Evolutionary conservation across 2,797 vertebrate genomes (phyloP), one percentile per base, ranked within the genome.

Genomic region (Ammospiza maritima): DNA sequence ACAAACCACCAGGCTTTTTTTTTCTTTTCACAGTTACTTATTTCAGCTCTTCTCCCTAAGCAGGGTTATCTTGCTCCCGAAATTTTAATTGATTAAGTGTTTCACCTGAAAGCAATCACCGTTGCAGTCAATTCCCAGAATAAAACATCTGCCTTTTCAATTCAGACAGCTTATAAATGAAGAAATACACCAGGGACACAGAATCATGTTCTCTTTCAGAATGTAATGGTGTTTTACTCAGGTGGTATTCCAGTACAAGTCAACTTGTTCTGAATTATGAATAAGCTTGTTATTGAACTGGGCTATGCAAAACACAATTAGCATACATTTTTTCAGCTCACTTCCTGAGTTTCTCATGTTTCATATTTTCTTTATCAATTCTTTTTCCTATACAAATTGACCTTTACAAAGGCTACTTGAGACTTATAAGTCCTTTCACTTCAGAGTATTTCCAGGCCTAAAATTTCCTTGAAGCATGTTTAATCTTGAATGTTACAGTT

Each of bases 31-130:
- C 66, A 45, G 94, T 93, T 85, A 93, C 51, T 96, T 94, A 71
- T 81, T 89, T 81, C 89, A 92, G 53, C 69, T 92, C 76, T 93
- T 81, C 54, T 93, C 86, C 50, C 83, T 90, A 77, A 94, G 74
- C 19, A 96, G 96, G 81, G 74, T 94, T 92, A 91, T 77, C 87
- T 94, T 95, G 70, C 85, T 97, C 95, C 74, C 94, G 95, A 97
- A 95, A 97, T 97, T 98, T 97, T 97, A 97, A 97, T 97, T 97
- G 97, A 97, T 97, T 97, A 97, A 97, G 90, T 94, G 70, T 96
- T 98, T 97, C 93, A 97, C 93, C 95, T 96, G 96, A 98, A 97
- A 97, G 84, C 96, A 97, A 96, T 97, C 96, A 96, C 89, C 85
- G 80, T 91, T 97, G 93, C 70, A 96, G 88, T 96, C 94, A 97